A percentile compares a stretch with the other conserved stretches of the same genome.
phyloP scores from a whole-genome alignment of 2,797 vertebrate species.

The Lutjanus campechanus region DNA sequence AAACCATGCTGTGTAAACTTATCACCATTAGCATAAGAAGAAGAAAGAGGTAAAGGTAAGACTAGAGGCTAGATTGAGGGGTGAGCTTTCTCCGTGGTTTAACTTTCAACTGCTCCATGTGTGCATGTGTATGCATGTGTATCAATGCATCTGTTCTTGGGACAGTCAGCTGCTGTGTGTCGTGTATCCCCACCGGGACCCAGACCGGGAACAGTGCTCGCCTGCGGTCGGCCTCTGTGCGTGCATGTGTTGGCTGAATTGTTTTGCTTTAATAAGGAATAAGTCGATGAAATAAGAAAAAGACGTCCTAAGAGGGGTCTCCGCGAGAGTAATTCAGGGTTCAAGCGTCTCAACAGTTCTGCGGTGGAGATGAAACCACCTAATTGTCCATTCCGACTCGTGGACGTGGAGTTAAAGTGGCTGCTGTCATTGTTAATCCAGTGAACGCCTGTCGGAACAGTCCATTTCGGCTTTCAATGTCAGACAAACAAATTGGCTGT shows the following conservation, averaged over 20 bases:
- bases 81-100: neutral
- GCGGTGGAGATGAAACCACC: conserved; percentile 11
- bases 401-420: conserved; percentile 56
- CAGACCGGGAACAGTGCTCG: conserved; percentile 11
- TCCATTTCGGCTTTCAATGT: conserved; percentile 58
- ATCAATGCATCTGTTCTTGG: conserved; percentile 23
- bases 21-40: conserved; percentile 18
- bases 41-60: conserved; percentile 2
- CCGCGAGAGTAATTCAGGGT: neutral
- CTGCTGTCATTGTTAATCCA: conserved; percentile 67
- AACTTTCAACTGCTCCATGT: conserved; percentile 1
- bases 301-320: neutral
- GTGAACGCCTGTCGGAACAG: conserved; percentile 54
- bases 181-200: neutral
- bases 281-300: conserved; percentile 14
- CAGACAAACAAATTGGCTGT: conserved; percentile 58
- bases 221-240: neutral
- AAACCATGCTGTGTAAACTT: neutral
- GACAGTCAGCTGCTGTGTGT: conserved; percentile 3
- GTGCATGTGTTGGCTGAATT: neutral
- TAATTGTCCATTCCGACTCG: conserved; percentile 54
- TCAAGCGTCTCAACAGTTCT: neutral
- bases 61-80: neutral
- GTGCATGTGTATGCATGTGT: conserved; percentile 1
- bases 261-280: neutral